Conservation (phyloP, 2,797 vertebrate genomes). For the Momotus momota region DNA sequence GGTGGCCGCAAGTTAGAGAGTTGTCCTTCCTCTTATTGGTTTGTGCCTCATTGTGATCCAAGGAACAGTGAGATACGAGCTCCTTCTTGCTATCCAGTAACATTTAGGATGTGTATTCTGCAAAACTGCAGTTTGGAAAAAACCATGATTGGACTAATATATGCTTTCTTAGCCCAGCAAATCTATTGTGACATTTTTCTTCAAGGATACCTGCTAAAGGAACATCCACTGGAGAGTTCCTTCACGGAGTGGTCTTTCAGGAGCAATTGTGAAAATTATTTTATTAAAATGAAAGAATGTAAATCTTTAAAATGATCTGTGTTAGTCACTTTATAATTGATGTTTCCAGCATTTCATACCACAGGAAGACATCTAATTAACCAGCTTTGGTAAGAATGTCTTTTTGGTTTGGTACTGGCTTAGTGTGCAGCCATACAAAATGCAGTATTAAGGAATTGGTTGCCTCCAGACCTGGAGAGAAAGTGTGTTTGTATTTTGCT, state of each 20-base stretch:
- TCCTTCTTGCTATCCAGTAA: background rate
- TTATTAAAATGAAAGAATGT: background rate
- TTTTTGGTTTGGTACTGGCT: background rate
- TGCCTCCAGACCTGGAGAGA: background rate
- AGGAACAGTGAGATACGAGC: background rate
- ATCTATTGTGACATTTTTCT: background rate
- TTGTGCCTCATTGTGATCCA: background rate
- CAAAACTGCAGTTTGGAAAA: background rate
- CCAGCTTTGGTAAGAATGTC: background rate
- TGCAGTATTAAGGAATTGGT: background rate
- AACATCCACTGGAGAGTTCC: background rate
- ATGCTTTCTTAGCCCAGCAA: background rate
- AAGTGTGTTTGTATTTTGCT: background rate
- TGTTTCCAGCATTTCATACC: background rate
- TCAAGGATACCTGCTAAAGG: background rate
- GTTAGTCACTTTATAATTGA: background rate
- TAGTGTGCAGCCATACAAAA: background rate
- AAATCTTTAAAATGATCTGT: background rate
- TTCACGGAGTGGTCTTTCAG: background rate
- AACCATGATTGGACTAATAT: background rate
- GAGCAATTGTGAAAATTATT: background rate
- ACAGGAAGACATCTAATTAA: background rate
- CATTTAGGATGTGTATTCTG: background rate
- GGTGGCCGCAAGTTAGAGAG: background rate
- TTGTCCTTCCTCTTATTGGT: background rate